Base-by-base conservation (phyloP, 2,113 vertebrate genomes). In the Ailuropoda melanoleuca region DNA sequence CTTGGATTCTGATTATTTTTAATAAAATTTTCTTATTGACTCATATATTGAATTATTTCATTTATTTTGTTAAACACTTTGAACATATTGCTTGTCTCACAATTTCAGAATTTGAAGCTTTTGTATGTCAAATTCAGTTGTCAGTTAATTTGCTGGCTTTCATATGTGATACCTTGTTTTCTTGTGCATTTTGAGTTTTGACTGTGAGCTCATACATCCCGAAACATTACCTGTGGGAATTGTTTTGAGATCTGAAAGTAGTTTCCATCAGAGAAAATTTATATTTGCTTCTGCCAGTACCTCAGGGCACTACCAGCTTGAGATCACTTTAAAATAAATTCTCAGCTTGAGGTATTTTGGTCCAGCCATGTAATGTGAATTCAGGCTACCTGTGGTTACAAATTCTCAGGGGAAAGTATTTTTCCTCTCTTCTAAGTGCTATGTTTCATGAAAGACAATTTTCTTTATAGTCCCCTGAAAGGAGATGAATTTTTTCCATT, bases 291-390 rank as follows among this genome's bases (percentile, higher is more conserved):
- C 56, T 95, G 43, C 75, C 43, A 88, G 62, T 87, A 84, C 74
- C 94, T 94, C 24, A 17, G 50, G 88, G 31, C 17, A 96, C 72
- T 64, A 68, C 23, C 84, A 97, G 81, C 88, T 90, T 90, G 88
- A 70, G 90, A 95, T 90, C 81, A 92, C 77, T 88, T 93, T 95
- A 88, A 89, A 97, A 95, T 92, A 97, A 90, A 97, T 95, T 93
- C 93, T 90, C 50, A 77, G 92, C 80, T 85, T 70, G 84, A 95
- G 87, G 8, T 82, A 81, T 94, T 93, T 88, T 95, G 37, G 89
- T 77, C 19, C 34, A 96, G 68, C 75, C 58, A 58, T 58, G 58
- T 94, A 78, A 96, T 81, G 50, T 93, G 58, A 48, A 88, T 84
- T 90, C 46, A 81, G 84, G 75, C 75, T 95, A 50, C 21, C 64